These are phyloP conservation scores for Matsumyia berberina DNA, from an alignment of 2,888 invertebrate genomes.

Conservation along the genomic window DNA sequence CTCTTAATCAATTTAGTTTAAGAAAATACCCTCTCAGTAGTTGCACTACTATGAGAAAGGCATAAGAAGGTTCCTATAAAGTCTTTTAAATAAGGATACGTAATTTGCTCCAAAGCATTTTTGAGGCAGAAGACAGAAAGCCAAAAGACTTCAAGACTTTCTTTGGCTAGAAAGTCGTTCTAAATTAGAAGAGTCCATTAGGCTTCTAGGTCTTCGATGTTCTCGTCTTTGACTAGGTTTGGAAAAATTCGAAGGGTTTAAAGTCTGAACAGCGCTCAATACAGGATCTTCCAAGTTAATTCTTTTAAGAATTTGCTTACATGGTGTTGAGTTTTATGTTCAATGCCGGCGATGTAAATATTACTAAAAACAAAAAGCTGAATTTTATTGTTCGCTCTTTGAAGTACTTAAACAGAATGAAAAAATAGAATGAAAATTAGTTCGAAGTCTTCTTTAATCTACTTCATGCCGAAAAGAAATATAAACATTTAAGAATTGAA, in stretches of 20 bases:
- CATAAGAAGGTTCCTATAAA: constrained; percentile 4
- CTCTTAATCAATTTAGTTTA: neutral
- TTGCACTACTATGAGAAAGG: neutral
- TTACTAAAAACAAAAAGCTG: no score
- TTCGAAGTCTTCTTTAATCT: no score
- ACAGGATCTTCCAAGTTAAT: constrained; percentile 1
- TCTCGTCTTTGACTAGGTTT: neutral
- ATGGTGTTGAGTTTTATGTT: no score
- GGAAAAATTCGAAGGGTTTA: neutral
- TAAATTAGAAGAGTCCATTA: neutral
- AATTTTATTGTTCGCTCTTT: no score
- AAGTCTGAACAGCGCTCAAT: constrained; percentile 4
- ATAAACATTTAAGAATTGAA: no score
- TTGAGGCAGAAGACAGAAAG: constrained; percentile 8
- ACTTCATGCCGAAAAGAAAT: no score
- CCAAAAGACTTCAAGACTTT: constrained; percentile 15
- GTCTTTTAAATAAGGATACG: constrained; percentile 9
- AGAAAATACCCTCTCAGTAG: constrained; percentile 1
- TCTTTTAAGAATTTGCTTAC: constrained; percentile 10
- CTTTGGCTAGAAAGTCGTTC: constrained; percentile 6
- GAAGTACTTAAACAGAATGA: no score
- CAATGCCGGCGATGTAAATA: no score
- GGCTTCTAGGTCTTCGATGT: constrained; percentile 7
- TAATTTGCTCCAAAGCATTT: constrained; percentile 6
- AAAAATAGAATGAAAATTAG: no score